Evolutionary conservation across 2,113 vertebrate genomes (phyloP).

Genomic region (Onychostoma macrolepis): DNA sequence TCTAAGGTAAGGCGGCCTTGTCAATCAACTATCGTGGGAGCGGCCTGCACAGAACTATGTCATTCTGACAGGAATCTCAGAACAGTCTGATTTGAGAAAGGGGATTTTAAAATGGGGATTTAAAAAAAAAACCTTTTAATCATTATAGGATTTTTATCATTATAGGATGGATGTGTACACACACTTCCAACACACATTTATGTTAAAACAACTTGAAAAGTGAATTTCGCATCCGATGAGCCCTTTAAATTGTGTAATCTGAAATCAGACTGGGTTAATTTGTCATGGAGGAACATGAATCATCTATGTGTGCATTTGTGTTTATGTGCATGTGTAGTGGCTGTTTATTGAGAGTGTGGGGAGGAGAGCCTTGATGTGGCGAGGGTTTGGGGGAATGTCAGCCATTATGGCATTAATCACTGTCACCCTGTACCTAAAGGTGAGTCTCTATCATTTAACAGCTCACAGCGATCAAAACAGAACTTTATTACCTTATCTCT

Average conservation of each 20-base stretch:
- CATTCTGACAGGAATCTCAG: too few species aligned
- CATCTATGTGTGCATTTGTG: neutral
- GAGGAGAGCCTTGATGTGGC: conserved; percentile 78
- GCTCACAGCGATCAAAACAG: neutral
- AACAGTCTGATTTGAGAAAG: too few species aligned
- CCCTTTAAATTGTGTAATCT: neutral
- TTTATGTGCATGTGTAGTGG: conserved; percentile 64
- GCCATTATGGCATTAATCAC: conserved; percentile 72
- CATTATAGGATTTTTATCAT: too few species aligned
- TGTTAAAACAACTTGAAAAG: too few species aligned
- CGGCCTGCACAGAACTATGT: too few species aligned
- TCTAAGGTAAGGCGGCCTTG: too few species aligned
- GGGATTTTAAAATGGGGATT: too few species aligned
- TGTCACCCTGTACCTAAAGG: conserved; percentile 75
- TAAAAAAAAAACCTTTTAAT: too few species aligned
- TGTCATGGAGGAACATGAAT: neutral
- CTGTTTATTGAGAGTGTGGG: conserved; percentile 79
- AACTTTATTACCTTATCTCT: conserved; percentile 12
- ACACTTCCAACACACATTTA: too few species aligned
- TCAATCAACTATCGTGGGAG: too few species aligned
- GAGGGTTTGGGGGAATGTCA: conserved; percentile 74
- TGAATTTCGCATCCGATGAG: too few species aligned
- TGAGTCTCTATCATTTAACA: conserved; percentile 57
- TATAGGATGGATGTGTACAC: too few species aligned
- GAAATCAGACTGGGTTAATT: neutral